These are phyloP conservation scores for Brachionus plicatilis DNA, from an alignment of 1,140 invertebrate species.

Conservation along the genomic window DNA sequence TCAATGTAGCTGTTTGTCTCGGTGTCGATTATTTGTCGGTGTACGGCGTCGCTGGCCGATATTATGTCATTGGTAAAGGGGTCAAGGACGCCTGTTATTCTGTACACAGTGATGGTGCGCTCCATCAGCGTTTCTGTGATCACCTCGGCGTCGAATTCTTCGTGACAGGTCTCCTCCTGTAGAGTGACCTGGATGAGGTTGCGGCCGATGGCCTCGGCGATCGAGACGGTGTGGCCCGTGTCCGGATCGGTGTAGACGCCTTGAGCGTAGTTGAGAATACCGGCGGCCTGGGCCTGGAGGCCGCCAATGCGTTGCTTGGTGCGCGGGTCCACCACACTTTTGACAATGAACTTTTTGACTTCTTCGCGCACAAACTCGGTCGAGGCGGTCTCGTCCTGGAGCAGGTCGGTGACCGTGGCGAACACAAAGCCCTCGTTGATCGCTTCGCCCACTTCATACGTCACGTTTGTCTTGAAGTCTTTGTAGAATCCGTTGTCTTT, in stretches of 20 bases:
- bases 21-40: slow-evolving; percentile 25
- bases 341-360: slow-evolving; percentile 32
- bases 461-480: slow-evolving; percentile 35
- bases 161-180: not conserved
- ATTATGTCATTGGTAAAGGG: slow-evolving; percentile 9
- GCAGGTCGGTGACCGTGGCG: slow-evolving; percentile 32
- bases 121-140: slow-evolving; percentile 37
- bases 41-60: slow-evolving; percentile 14
- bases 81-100: slow-evolving; percentile 27
- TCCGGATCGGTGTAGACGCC: slow-evolving; percentile 39
- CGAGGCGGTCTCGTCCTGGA: not conserved
- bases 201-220: slow-evolving; percentile 18
- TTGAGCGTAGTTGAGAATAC: slow-evolving; percentile 40
- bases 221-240: not conserved
- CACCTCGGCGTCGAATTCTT: slow-evolving; percentile 39
- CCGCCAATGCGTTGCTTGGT: not conserved
- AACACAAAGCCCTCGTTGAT: slow-evolving; percentile 40
- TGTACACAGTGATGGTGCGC: not conserved
- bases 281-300: slow-evolving; percentile 34
- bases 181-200: slow-evolving; percentile 20
- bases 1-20: slow-evolving; percentile 35
- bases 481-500: slow-evolving; percentile 34
- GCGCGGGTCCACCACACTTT: slow-evolving; percentile 37
- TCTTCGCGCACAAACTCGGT: slow-evolving; percentile 27
- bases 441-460: slow-evolving; percentile 36